Conservation (phyloP, 2,113 vertebrate genomes). For the Amia ocellicauda region DNA sequence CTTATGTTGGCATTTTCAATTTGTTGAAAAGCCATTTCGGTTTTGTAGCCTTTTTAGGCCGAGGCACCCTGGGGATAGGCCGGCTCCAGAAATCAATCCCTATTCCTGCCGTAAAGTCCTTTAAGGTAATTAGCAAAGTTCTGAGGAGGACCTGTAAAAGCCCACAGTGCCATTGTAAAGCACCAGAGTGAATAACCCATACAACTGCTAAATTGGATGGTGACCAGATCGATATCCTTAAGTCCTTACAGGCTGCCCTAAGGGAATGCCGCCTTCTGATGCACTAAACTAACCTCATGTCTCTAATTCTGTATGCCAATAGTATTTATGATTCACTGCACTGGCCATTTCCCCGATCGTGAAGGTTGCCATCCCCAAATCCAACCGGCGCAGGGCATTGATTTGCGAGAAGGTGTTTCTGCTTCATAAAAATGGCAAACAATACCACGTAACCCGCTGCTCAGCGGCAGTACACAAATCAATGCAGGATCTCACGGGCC, state of each 20-base stretch:
- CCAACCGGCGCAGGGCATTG: conserved; percentile 37
- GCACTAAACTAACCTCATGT: conserved; percentile 7
- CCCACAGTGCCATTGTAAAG: conserved; percentile 4
- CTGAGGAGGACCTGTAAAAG: conserved; percentile 18
- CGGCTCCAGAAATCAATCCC: conserved; percentile 36
- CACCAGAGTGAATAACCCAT: conserved; percentile 1
- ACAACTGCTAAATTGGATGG: background rate
- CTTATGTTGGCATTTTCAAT: conserved; percentile 36
- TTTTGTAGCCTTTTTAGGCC: conserved; percentile 31
- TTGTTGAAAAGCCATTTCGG: conserved; percentile 18
- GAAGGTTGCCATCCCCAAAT: conserved; percentile 48
- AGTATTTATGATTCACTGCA: conserved; percentile 30
- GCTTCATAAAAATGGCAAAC: conserved; percentile 55
- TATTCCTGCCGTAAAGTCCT: conserved; percentile 17
- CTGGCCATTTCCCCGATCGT: conserved; percentile 23
- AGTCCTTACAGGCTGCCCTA: conserved; percentile 1
- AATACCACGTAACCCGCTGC: conserved; percentile 59
- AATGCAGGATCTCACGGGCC: conserved; percentile 39
- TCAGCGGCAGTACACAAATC: conserved; percentile 41
- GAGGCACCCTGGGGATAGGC: conserved; percentile 9
- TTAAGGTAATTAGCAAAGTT: conserved; percentile 32
- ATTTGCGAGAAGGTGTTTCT: conserved; percentile 40
- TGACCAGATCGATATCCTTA: conserved; percentile 1
- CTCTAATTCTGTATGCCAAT: conserved; percentile 28
- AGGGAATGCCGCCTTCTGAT: background rate